Evolutionary conservation across 2,797 vertebrate genomes (phyloP).

Genomic region (Mycteria americana): DNA sequence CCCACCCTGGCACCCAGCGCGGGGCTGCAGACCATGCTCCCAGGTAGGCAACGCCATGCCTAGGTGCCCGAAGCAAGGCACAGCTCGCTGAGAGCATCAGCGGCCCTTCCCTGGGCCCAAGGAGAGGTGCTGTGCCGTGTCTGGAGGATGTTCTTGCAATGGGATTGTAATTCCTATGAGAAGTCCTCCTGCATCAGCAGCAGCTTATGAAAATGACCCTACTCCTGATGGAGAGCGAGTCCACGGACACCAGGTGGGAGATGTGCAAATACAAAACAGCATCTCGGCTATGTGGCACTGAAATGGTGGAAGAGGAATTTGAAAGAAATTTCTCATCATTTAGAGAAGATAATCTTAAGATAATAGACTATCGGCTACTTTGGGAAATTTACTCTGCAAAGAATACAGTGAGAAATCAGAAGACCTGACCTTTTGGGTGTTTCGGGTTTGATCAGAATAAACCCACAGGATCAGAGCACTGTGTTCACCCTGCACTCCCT

Average conservation of each 20-base stretch:
- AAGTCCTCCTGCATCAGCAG: not conserved
- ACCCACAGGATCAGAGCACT: not conserved
- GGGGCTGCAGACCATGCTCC: not conserved
- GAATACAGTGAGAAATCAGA: not conserved
- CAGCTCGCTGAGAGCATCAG: not conserved
- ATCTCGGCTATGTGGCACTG: not conserved
- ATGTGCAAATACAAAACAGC: not conserved
- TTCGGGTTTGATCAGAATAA: not conserved
- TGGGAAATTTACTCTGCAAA: not conserved
- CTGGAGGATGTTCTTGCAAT: not conserved
- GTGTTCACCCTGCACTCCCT: not conserved
- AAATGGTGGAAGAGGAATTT: not conserved
- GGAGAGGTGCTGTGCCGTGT: not conserved
- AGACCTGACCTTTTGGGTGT: not conserved
- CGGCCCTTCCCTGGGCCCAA: not conserved
- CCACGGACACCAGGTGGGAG: not conserved
- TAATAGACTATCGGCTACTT: not conserved
- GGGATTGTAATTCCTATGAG: too few species aligned
- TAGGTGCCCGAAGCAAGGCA: not conserved
- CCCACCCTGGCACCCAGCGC: not conserved
- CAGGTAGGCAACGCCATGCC: not conserved
- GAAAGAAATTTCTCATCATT: not conserved
- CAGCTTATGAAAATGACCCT: not conserved
- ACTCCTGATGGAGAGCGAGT: not conserved
- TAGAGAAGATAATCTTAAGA: not conserved